Percentiles rank a stretch among this genome's conserved stretches.
phyloP scores from a whole-genome alignment of 2,888 invertebrate species.

The Dynastes tityus region DNA sequence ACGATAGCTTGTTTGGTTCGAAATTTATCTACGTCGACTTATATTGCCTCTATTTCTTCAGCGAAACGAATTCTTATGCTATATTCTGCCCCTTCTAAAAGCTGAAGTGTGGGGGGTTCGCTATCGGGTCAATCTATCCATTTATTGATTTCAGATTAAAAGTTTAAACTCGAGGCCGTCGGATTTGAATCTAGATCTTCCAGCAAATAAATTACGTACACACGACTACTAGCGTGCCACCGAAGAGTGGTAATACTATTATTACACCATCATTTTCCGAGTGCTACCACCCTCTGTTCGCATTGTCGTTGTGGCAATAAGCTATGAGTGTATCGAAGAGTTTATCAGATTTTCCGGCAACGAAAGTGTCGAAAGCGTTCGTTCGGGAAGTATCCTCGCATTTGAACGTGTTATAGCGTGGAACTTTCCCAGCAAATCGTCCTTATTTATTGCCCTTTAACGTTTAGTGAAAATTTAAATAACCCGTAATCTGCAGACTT shows the following conservation, averaged over 20 bases:
- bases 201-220: constrained; percentile 31
- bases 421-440: constrained; percentile 16
- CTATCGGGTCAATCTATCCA: constrained; percentile 31
- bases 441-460: constrained; percentile 18
- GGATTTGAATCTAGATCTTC: constrained; percentile 35
- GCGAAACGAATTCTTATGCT: not conserved
- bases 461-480: constrained; percentile 5
- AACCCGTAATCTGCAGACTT: not conserved
- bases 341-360: constrained; percentile 32
- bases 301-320: constrained; percentile 27
- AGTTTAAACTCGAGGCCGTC: constrained; percentile 34
- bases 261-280: constrained; percentile 28
- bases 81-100: not conserved
- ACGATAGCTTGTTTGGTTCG: too few species aligned
- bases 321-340: constrained; percentile 19
- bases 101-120: not conserved
- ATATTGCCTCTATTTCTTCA: too few species aligned
- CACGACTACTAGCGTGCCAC: constrained; percentile 4
- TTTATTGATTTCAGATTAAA: constrained; percentile 44
- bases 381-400: constrained; percentile 10
- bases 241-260: constrained; percentile 34
- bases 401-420: not conserved
- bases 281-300: constrained; percentile 1
- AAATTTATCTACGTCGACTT: not conserved
- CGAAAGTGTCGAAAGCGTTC: constrained; percentile 15